Conservation (phyloP, 37 sponge, comb jelly and placozoan species). For the Hexactinellida sp. region DNA sequence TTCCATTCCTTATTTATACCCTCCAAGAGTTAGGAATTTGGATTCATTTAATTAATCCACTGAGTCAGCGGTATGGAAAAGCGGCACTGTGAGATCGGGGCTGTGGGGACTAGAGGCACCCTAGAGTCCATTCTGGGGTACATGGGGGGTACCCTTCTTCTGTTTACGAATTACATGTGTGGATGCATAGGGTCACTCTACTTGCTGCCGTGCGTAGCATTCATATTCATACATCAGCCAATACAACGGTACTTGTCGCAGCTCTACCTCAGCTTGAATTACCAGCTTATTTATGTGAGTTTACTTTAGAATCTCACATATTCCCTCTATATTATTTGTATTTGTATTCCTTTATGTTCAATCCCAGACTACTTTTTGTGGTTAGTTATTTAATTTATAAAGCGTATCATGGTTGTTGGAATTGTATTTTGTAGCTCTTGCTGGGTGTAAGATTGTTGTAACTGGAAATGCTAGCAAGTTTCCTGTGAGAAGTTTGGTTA, state of each 20-base stretch:
- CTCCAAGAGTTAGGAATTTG: no score
- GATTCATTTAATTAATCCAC: no score
- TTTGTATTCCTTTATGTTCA: not conserved
- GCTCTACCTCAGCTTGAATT: not conserved
- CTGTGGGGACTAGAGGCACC: not conserved
- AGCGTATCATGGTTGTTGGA: not conserved
- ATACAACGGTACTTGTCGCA: not conserved
- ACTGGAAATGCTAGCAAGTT: not conserved
- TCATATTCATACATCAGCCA: not conserved
- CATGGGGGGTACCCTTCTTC: not conserved
- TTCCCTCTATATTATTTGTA: not conserved
- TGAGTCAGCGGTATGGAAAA: not conserved
- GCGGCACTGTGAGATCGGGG: not conserved
- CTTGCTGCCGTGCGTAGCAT: not conserved
- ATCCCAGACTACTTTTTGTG: not conserved
- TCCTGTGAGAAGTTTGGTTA: constrained; percentile 21
- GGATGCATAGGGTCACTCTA: not conserved
- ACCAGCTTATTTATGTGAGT: not conserved
- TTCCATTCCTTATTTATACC: no score
- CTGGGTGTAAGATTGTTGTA: not conserved
- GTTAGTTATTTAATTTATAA: not conserved
- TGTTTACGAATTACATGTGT: not conserved
- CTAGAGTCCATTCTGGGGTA: not conserved
- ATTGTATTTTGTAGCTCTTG: not conserved
- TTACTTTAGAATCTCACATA: not conserved